These are phyloP conservation scores for Drosophila neonasuta DNA, from an alignment of 2,888 invertebrate genomes.

Conservation along the genomic window DNA sequence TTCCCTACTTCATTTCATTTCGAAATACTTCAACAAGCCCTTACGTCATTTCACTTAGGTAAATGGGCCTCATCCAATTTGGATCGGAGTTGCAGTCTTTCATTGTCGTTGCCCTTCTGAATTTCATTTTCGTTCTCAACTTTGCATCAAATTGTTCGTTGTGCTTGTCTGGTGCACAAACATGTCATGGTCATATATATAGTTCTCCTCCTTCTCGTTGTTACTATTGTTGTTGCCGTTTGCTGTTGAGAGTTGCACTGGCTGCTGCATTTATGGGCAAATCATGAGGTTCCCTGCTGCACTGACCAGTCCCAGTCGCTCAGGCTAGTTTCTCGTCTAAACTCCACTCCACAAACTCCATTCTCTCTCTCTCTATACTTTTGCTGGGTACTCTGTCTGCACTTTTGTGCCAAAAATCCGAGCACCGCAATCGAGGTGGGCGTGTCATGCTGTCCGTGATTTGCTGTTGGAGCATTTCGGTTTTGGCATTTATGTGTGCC, in stretches of 20 bases:
- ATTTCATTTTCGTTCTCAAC: slow-evolving; percentile 25
- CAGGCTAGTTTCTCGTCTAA: slow-evolving; percentile 14
- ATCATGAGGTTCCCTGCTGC: slow-evolving; percentile 80
- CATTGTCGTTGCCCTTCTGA: slow-evolving; percentile 11
- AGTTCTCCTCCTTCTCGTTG: neutral
- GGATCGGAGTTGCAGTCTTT: slow-evolving; percentile 13
- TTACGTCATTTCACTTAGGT: slow-evolving; percentile 1
- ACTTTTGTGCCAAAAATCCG: slow-evolving; percentile 48
- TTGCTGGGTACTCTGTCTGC: slow-evolving; percentile 33
- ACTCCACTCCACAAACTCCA: neutral
- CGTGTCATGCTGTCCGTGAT: slow-evolving; percentile 73
- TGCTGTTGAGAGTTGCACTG: slow-evolving; percentile 56
- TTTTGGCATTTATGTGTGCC: slow-evolving; percentile 77
- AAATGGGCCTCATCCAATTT: neutral
- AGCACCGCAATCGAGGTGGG: slow-evolving; percentile 54
- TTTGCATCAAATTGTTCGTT: slow-evolving; percentile 48
- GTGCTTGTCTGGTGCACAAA: slow-evolving; percentile 53
- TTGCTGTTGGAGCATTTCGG: slow-evolving; percentile 75
- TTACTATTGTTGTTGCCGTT: neutral
- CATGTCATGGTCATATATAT: slow-evolving; percentile 48
- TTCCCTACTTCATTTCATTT: neutral
- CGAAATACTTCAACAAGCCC: slow-evolving; percentile 5
- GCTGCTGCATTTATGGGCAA: slow-evolving; percentile 76
- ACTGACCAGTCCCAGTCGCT: slow-evolving; percentile 51
- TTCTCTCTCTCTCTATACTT: neutral